Conservation (phyloP, 37 sponge, comb jelly and placozoan species). For the Geodia barretti region DNA sequence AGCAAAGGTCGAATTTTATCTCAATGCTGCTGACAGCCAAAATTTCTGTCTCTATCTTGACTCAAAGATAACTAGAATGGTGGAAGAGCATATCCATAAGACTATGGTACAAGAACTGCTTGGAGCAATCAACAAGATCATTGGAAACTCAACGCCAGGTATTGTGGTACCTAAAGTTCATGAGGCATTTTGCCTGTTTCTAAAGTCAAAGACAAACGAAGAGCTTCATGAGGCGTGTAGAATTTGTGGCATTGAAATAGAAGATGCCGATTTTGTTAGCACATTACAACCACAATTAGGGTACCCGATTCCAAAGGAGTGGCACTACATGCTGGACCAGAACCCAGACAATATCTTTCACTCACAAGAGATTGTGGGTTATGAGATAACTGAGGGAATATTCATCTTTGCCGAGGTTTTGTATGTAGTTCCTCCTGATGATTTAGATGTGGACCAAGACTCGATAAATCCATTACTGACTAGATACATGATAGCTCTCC, state of each 20-base stretch:
- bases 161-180: background rate
- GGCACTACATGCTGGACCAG: slow-evolving; percentile 47
- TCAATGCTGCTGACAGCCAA: too few relatives aligned
- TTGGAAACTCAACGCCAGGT: background rate
- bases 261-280: background rate
- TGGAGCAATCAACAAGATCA: background rate
- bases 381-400: slow-evolving; percentile 38
- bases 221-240: background rate
- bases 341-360: slow-evolving; percentile 40
- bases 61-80: background rate
- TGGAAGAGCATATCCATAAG: background rate
- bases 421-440: slow-evolving; percentile 15
- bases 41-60: background rate
- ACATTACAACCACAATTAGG: slow-evolving; percentile 20
- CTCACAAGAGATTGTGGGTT: slow-evolving; percentile 61
- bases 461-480: background rate
- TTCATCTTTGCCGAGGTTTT: slow-evolving; percentile 44
- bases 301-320: slow-evolving; percentile 19
- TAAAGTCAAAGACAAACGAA: background rate
- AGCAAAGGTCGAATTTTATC: background rate
- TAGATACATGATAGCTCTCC: slow-evolving; percentile 1
- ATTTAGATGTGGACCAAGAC: background rate
- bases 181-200: background rate
- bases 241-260: background rate
- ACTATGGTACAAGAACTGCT: background rate